phyloP scores from a whole-genome alignment of 2,888 invertebrate species.

The Drosophila falleni region DNA sequence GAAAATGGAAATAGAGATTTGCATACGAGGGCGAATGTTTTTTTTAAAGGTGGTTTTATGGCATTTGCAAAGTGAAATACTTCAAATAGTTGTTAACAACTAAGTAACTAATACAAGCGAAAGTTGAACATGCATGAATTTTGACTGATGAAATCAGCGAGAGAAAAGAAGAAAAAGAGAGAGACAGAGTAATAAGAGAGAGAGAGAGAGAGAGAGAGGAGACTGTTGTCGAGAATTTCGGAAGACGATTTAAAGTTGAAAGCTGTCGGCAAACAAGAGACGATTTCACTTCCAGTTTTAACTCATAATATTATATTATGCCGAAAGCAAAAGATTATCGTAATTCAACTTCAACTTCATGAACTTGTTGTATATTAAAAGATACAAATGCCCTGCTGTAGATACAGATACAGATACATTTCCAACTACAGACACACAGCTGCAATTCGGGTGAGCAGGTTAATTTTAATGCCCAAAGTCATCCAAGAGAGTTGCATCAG shows the following conservation, averaged over 20 bases:
- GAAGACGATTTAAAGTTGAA: constrained; percentile 40
- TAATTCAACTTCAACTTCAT: constrained; percentile 57
- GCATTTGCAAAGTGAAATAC: constrained; percentile 38
- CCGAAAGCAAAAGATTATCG: constrained; percentile 65
- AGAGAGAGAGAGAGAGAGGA: background rate
- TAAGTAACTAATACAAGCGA: constrained; percentile 49
- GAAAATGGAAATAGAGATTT: constrained; percentile 36
- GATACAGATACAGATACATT: constrained; percentile 26
- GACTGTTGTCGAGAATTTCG: constrained; percentile 52
- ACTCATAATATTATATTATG: constrained; percentile 34
- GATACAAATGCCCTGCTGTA: constrained; percentile 32
- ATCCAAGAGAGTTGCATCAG: constrained; percentile 40
- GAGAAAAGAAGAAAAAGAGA: constrained; percentile 2
- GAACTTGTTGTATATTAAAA: constrained; percentile 43
- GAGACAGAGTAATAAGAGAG: background rate
- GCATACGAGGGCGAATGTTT: constrained; percentile 44
- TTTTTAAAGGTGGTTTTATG: constrained; percentile 19
- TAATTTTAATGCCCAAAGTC: constrained; percentile 58
- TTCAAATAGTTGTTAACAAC: constrained; percentile 35
- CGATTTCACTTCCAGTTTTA: constrained; percentile 73
- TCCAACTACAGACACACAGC: constrained; percentile 20
- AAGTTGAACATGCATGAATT: constrained; percentile 47
- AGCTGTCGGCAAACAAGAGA: constrained; percentile 32
- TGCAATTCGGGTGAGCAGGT: constrained; percentile 65
- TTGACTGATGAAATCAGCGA: constrained; percentile 57